Conservation (phyloP, 37 sponge, comb jelly and placozoan species). For the Beroe forskalii region DNA sequence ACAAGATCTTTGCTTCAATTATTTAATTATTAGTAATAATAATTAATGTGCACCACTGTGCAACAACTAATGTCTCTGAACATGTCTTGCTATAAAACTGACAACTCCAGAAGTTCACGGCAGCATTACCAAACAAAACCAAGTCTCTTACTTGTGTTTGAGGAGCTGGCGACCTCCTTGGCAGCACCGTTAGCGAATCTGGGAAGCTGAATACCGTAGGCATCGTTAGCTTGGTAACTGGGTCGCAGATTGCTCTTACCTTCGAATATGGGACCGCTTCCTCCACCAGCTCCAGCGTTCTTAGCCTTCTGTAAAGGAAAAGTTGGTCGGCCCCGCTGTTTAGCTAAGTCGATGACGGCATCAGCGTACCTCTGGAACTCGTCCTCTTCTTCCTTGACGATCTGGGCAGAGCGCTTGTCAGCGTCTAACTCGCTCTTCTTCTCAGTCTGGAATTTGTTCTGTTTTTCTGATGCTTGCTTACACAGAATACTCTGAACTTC, state of each 20-base stretch:
- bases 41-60: no score
- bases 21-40: no score
- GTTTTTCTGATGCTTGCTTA: not conserved
- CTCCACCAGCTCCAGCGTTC: conserved; percentile 47
- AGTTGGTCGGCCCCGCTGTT: conserved; percentile 11
- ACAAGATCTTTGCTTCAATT: no score
- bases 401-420: conserved; percentile 52
- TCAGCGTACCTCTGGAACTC: conserved; percentile 53
- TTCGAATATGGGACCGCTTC: conserved; percentile 31
- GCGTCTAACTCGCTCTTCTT: conserved; percentile 16
- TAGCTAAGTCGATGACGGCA: conserved; percentile 34
- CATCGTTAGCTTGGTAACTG: conserved; percentile 51
- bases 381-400: conserved; percentile 54
- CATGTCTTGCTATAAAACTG: not conserved
- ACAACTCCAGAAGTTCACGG: not conserved
- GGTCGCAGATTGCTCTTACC: conserved; percentile 52
- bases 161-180: not conserved
- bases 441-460: conserved; percentile 12
- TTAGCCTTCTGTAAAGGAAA: not conserved
- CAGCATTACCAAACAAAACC: conserved; percentile 34
- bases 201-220: conserved; percentile 20
- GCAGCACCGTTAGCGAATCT: conserved; percentile 20
- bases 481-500: conserved; percentile 38
- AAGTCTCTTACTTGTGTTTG: conserved; percentile 14
- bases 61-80: no score